Evolutionary conservation across 2,113 vertebrate genomes (phyloP), one percentile per base, ranked within the genome.

Genomic region (Burhinus oedicnemus): DNA sequence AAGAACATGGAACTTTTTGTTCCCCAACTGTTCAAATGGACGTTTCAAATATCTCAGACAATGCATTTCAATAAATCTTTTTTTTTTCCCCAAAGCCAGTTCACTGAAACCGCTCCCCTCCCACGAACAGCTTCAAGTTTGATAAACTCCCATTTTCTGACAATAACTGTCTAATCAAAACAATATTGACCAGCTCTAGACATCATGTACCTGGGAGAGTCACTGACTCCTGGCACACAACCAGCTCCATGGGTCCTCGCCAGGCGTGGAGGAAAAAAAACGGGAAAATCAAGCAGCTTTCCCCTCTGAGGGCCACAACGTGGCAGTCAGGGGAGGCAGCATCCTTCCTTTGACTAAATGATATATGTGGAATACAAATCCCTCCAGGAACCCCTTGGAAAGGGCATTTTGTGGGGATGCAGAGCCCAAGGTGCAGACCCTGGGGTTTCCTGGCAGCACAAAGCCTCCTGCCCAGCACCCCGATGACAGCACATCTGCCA

Each of bases 131-230:
- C 78, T 82, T 64, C 51, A 36, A 36, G 55, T 52, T 72, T 58
- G 83, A 92, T 66, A 93, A 95, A 72, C 38, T 74, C 54, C 49
- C 27, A 19, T 80, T 83, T 89, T 86, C 76, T 83, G 83, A 92
- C 86, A 89, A 77, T 57, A 94, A 65, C 34, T 21, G 5, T 49
- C 85, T 76, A 71, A 94, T 64, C 75, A 92, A 68, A 95, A 60
- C 65, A 55, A 34, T 23, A 88, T 38, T 3, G 12, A 90, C 61
- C 70, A 52, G 20, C 45, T 87, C 13, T 13, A 75, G 66, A 76
- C 30, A 44, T 23, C 30, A 58, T 21, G 38, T 52, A 91, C 75
- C 70, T 83, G 70, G 52, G 49, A 71, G 29, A 90, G 34, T 12
- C 91, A 55, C 57, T 6, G 11, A 20, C 40, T 62, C 55, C 60